A percentile compares a stretch with the other conserved stretches of the same genome.
These are phyloP conservation scores for Cryptoleucopteryx plumbea DNA, from an alignment of 2,113 vertebrate genomes.

Conservation along the genomic window DNA sequence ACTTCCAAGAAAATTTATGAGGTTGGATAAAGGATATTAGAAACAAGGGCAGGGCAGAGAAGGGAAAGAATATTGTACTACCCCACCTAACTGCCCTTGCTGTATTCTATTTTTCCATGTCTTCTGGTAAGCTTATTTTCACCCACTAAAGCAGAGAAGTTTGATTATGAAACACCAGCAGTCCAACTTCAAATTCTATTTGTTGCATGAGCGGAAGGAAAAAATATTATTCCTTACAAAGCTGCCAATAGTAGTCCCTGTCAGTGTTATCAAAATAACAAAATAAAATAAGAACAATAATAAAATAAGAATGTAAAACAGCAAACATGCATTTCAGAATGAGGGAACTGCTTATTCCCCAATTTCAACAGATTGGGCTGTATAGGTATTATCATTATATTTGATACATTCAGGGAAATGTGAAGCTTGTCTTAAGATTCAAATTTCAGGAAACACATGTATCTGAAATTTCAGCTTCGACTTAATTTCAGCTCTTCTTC, in stretches of 20 bases:
- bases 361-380: not conserved
- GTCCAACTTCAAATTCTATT: not conserved
- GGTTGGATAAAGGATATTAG: not conserved
- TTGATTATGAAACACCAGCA: not conserved
- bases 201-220: not conserved
- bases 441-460: not conserved
- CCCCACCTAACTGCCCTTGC: not conserved
- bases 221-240: not conserved
- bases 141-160: not conserved
- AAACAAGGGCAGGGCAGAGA: not conserved
- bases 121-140: not conserved
- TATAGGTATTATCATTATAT: not conserved
- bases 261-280: not conserved
- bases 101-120: not conserved
- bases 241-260: not conserved
- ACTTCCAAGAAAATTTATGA: not conserved
- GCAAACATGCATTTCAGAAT: not conserved
- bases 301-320: not conserved
- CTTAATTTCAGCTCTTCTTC: not conserved
- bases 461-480: not conserved
- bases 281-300: no score
- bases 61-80: not conserved
- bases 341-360: not conserved
- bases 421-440: not conserved
- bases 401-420: not conserved